Percentiles rank a stretch among this genome's conserved stretches.
Conservation (phyloP, 1,140 invertebrate genomes). For the Lepidurus apus region DNA sequence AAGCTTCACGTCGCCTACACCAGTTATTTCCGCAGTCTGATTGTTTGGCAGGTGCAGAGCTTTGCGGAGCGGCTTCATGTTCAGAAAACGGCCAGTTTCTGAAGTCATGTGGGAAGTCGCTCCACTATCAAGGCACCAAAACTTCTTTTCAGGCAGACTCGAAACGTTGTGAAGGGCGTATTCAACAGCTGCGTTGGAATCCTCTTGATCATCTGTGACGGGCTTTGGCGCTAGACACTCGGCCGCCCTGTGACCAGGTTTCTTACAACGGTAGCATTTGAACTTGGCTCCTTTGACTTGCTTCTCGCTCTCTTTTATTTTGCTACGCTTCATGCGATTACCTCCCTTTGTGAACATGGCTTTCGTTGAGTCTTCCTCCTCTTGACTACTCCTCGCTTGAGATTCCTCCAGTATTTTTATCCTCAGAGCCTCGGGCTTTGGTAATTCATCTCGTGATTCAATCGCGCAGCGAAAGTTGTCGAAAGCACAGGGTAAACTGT, state of each 20-base stretch:
- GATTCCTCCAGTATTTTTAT: conserved; percentile 12
- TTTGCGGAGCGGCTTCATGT: too few relatives aligned
- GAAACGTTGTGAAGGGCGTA: neutral
- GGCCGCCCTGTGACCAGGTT: neutral
- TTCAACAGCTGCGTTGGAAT: neutral
- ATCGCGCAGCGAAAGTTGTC: conserved; percentile 37
- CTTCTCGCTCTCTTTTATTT: conserved; percentile 4
- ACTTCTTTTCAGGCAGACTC: neutral
- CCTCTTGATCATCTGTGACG: neutral
- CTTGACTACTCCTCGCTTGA: neutral
- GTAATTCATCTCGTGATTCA: conserved; percentile 37
- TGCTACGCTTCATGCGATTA: neutral
- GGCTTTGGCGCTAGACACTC: neutral
- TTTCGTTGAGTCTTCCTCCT: neutral
- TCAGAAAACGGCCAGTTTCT: too few relatives aligned
- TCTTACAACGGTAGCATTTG: conserved; percentile 5
- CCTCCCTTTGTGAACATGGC: neutral
- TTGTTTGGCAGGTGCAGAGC: too few relatives aligned
- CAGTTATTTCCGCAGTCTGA: too few relatives aligned
- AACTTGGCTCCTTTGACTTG: neutral
- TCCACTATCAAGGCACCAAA: neutral
- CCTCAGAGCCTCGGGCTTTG: neutral
- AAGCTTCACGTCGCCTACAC: too few relatives aligned
- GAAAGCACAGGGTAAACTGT: conserved; percentile 31
- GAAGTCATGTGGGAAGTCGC: neutral